Evolutionary conservation across 2,797 vertebrate species (phyloP), one percentile per base, ranked within the genome.

Genomic region (Chaenodraco wilsoni): DNA sequence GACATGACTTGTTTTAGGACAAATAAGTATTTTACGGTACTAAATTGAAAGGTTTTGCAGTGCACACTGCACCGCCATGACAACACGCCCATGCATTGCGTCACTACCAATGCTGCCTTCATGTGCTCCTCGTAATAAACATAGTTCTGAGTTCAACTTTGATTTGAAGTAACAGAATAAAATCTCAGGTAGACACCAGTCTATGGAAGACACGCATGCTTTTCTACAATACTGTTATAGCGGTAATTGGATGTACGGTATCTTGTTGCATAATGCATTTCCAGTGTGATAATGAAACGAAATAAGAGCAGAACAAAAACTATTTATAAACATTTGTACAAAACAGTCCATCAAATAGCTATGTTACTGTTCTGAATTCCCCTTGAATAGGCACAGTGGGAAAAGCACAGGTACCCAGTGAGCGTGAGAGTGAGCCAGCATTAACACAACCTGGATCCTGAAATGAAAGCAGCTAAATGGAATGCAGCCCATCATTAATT

Each of bases 31-130:
- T 87, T 37, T 37, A 37, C 33, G 6, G 33, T 85, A 86, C 74
- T 79, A 69, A 41, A 75, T 67, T 46, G 72, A 44, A 54, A 60
- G 78, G 56, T 58, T 82, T 72, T 65, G 78, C 88, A 70, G 87
- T 78, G 31, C 82, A 82, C 88, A 72, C 86, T 78, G 31, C 81
- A 82, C 66, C 85, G 88, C 87, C 90, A 90, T 89, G 85, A 85
- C 87, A 87, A 90, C 92, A 93, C 91, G 90, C 92, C 91, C 91
- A 86, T 88, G 81, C 71, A 19, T 90, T 76, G 54, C 92, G 91
- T 92, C 91, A 92, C 87, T 44, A 15, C 50, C 5, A 48, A 72
- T 80, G 91, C 12, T 83, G 84, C 89, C 58, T 91, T 91, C 84
- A 88, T 0, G 66, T 58, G 19, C 76, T 51, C 48, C 74, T 72